A percentile compares a stretch with the other conserved stretches of the same genome.
phyloP scores from a whole-genome alignment of 2,888 invertebrate species.

The Diabrotica balteata region DNA sequence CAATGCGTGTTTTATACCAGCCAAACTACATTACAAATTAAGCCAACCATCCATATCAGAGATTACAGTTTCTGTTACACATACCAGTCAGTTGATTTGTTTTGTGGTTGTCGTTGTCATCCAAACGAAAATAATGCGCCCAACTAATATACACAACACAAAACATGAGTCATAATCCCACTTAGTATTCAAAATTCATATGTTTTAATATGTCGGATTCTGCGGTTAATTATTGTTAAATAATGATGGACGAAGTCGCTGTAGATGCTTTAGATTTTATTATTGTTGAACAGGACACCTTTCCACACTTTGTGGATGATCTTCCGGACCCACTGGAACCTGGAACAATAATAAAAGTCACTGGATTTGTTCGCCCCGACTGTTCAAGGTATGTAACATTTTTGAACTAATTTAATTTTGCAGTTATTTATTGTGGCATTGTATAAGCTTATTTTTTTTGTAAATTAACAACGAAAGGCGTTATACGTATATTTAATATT shows the following conservation, averaged over 20 bases:
- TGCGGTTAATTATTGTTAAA: neutral
- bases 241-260: conserved; percentile 33
- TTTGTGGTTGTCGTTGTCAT: no score
- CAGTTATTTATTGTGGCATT: no score
- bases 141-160: neutral
- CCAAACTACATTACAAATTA: no score
- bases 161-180: neutral
- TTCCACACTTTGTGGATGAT: conserved; percentile 42
- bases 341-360: conserved; percentile 49
- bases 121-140: no score
- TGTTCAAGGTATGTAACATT: conserved; percentile 47
- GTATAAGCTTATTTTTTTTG: no score
- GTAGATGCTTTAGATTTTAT: conserved; percentile 41
- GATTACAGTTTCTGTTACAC: no score
- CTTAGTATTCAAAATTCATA: conserved; percentile 1
- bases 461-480: no score
- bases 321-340: conserved; percentile 44
- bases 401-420: no score
- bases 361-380: conserved; percentile 40
- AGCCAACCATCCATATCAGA: no score
- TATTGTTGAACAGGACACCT: conserved; percentile 44
- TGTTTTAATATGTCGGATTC: neutral
- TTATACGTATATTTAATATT: no score
- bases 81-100: no score
- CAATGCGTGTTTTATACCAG: no score